Evolutionary conservation across 2,113 vertebrate species (phyloP), one percentile per base, ranked within the genome.

Genomic region (Caloenas nicobarica): DNA sequence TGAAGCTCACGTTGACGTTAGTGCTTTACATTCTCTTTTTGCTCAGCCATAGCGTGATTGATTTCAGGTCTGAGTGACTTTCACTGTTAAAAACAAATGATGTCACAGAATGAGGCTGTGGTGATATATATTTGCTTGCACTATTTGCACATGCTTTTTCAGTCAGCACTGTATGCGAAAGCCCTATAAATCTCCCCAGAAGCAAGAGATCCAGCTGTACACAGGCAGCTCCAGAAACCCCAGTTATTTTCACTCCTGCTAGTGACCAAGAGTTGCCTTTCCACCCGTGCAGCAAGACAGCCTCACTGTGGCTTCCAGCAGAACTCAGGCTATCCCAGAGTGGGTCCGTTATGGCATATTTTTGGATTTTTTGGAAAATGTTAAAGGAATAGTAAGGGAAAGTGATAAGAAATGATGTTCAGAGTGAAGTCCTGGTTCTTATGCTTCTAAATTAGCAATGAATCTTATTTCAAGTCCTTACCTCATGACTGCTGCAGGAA

Each of bases 171-270:
- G 29, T 64, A n/a, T 64, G 73, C 9, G 3, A 72, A 86, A 81
- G 61, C 53, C 70, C 74, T 48, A 64, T 89, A 80, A 95, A 95
- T 95, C 89, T 94, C 36, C 79, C n/a, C 50, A 72, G 53, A 79
- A 89, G 44, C 0, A 1, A 94, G 5, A 79, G 57, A 89, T 16
- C 8, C 54, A 58, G 48, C 53, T 64, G 36, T 16, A 61, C 40
- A 16, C 19, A 23, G 19, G 46, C 81, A 85, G 42, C 54, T 48
- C 28, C 65, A 94, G 66, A 85, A 91, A 38, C 13, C 31, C 13
- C 31, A 29, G 22, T 44, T 69, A 82, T 7, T 46, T 46, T 81
- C 73, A 21, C 48, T 91, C 44, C 57, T 50, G 29, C 34, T 17
- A 22, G 56, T 23, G 48, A 57, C 48, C 89, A 50, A 33, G 70